Base-by-base conservation (phyloP, 2,113 vertebrate species). In the Lota lota region DNA sequence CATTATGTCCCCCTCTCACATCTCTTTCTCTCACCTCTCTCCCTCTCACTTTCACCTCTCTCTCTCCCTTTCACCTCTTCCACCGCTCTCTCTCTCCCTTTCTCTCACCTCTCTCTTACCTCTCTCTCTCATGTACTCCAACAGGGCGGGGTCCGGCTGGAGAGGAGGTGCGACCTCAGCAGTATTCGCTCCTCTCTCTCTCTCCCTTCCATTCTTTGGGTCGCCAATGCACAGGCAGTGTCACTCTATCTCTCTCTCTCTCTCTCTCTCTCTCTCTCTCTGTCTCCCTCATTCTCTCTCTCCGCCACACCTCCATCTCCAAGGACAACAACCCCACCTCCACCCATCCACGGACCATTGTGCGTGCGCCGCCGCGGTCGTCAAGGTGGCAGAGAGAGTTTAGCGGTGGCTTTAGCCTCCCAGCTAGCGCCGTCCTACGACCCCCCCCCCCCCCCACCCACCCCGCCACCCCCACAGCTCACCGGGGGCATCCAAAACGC, bases 81-180 rank as follows among this genome's bases (percentile, higher is more conserved):
- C 82, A 82, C 78, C 74, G 76, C 82, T 83, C 82, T 18, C 81
- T 79, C 82, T 72, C 75, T 79, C 80, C 82, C 40, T 59, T 60
- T 68, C 66, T 12, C 2, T 83, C 80, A 85, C 84, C 84, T 86
- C 84, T 84, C 78, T 74, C 69, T 77, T 18, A 56, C 80, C 83
- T 47, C 40, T 47, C 40, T 47, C 22, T 14, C 61, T 47, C 40
- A 7, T 33, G 28, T 11, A 76, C 79, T 66, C 79, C 71, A 4
- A 62, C 68, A 18, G 80, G 76, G 77, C 60, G 70, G 75, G 67
- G 70, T 70, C 79, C 70, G 75, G 76, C 59, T 70, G 74, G 77
- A 75, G 78, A 72, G 69, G 82, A 85, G 79, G 85, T 87, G 85
- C 64, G 79, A 87, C 75, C 67, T 51, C 16, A 58, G 68, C 66